These are phyloP conservation scores for Etheostoma perlongum DNA, from an alignment of 2,797 vertebrate species.

Conservation along the genomic window DNA sequence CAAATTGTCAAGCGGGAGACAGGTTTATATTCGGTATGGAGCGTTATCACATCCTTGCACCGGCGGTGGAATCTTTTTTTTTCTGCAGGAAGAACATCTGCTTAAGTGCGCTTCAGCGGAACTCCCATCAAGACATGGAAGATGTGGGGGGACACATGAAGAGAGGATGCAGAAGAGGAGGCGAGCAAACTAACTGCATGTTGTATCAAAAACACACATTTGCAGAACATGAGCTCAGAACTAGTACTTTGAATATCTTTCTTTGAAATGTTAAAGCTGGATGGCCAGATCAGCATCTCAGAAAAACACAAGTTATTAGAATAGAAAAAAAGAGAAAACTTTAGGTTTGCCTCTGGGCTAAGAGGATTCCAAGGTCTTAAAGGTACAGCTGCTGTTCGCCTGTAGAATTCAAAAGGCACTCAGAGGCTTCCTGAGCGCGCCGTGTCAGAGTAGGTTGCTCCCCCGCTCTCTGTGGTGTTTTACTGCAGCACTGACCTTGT, in stretches of 20 bases:
- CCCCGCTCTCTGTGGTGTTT: slow-evolving; percentile 36
- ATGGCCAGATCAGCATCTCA: slow-evolving; percentile 24
- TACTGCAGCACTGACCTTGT: slow-evolving; percentile 67
- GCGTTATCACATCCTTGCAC: slow-evolving; percentile 76
- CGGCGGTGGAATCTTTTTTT: slow-evolving; percentile 69
- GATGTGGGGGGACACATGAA: slow-evolving; percentile 16
- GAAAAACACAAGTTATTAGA: slow-evolving; percentile 44
- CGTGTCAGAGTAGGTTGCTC: slow-evolving; percentile 43
- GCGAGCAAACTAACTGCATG: slow-evolving; percentile 51
- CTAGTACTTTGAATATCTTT: slow-evolving; percentile 6
- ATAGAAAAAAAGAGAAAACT: not conserved
- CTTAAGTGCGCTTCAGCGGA: slow-evolving; percentile 69
- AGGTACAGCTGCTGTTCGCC: slow-evolving; percentile 32
- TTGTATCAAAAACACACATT: slow-evolving; percentile 57
- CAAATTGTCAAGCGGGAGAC: slow-evolving; percentile 76
- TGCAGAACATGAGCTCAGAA: slow-evolving; percentile 38
- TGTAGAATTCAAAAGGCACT: slow-evolving; percentile 27
- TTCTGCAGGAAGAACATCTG: slow-evolving; percentile 73
- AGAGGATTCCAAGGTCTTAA: slow-evolving; percentile 43
- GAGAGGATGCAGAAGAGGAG: slow-evolving; percentile 45
- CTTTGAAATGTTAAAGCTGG: slow-evolving; percentile 22
- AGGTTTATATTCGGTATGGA: slow-evolving; percentile 70
- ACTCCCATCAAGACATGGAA: slow-evolving; percentile 71
- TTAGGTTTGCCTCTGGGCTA: slow-evolving; percentile 37
- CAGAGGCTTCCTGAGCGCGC: slow-evolving; percentile 23